Evolutionary conservation across 2,888 invertebrate species (phyloP), one percentile per base, ranked within the genome.

Genomic region (Apodemia hepburni): DNA sequence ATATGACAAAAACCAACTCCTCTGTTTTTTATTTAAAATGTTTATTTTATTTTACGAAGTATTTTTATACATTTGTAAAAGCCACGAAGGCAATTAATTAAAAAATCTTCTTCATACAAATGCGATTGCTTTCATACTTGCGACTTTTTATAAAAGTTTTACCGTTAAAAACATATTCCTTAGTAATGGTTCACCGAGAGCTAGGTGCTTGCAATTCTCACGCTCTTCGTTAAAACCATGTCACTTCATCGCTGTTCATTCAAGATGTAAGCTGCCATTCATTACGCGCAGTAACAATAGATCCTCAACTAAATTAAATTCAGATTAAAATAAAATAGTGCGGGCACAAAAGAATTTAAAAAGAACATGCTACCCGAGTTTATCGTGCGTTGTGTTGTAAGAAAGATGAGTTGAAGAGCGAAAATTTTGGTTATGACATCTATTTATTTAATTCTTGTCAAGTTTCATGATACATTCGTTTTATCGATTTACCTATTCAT

Each of bases 311-410:
- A 84, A 84, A 83, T 84, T 83, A 81, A 79, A 80, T 80, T 75
- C 76, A 71, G 75, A 82, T 80, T 79, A 79, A 82, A 81, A 80
- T 79, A 79, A 82, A 81, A 81, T 80, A 80, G 76, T 75, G 76
- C 74, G 72, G 70, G 74, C 78, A 83, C 82, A 82, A 84, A 82
- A 80, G 76, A 80, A 82, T 85, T 84, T 82, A 82, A 87, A 86
- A 85, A 83, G 81, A 77, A 78, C 47, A 6, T 17, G 47, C 17
- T 17, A 47, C 47, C 17, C 5, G 47, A n/a, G 17, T 17, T 45
- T n/a, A 17, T 45, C 7, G 45, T 45, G n/a, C n/a, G 45, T 45
- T 15, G 5, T 2, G n/a, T 45, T 45, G 15, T 42, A 15, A 12
- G 15, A 22, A 22, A 22, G 2, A 2, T 22, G 22, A 22, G 22